Evolutionary conservation across 2,113 vertebrate species (phyloP).

Genomic region (Rissa tridactyla): DNA sequence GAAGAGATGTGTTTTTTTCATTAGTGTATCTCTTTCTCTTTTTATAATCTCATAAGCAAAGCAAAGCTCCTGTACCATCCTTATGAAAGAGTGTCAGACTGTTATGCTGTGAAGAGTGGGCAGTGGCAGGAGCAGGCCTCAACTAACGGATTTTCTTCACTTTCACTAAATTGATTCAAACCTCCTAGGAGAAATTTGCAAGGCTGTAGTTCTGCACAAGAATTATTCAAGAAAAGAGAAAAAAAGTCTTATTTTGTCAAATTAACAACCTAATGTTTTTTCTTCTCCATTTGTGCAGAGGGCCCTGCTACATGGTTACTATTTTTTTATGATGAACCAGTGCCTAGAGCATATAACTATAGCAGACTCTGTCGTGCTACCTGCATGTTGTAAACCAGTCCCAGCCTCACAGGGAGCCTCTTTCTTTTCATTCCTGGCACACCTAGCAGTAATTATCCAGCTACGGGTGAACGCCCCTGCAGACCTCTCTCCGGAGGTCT

Average conservation of each 20-base stretch:
- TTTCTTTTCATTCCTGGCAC: not conserved
- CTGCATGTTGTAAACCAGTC: not conserved
- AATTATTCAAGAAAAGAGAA: not conserved
- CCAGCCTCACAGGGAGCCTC: not conserved
- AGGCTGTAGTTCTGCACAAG: not conserved
- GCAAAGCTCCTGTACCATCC: not conserved
- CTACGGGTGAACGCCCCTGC: not conserved
- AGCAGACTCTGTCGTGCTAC: not conserved
- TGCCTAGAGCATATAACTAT: not conserved
- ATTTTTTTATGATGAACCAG: not conserved
- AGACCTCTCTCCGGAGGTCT: not conserved
- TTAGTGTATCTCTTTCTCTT: not conserved
- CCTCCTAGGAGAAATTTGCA: not conserved
- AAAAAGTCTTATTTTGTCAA: not conserved
- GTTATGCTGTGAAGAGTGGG: not conserved
- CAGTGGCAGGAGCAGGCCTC: not conserved
- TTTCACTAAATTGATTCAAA: not conserved
- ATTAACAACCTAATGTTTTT: not conserved
- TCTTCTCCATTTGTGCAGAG: not conserved
- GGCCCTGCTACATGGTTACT: not conserved
- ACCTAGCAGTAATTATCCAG: not conserved
- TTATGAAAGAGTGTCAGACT: not conserved
- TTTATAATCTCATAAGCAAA: not conserved
- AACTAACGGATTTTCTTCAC: not conserved
- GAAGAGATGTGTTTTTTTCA: not conserved